phyloP scores from a whole-genome alignment of 2,888 invertebrate genomes.

The Dorcus hopei region DNA sequence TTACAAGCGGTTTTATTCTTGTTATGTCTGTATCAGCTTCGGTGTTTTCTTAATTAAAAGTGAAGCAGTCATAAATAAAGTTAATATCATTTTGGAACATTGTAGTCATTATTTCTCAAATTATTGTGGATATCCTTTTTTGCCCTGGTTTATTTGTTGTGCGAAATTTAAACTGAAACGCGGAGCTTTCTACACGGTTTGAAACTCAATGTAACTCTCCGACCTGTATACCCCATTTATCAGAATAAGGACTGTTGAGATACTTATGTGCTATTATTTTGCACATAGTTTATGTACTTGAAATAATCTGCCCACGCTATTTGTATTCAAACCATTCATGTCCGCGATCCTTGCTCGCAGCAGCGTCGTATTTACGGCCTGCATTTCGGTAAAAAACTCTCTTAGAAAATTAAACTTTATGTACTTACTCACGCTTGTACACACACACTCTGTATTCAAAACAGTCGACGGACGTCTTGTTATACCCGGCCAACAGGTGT shows the following conservation, averaged over 20 bases:
- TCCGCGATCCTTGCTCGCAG: conserved; percentile 18
- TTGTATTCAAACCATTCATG: conserved; percentile 32
- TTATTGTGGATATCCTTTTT: too few species aligned
- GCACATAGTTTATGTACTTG: conserved; percentile 37
- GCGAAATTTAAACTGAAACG: not conserved
- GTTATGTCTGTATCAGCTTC: too few species aligned
- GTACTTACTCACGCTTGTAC: not conserved
- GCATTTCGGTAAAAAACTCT: conserved; percentile 16
- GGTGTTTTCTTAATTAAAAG: too few species aligned
- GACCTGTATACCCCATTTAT: conserved; percentile 25
- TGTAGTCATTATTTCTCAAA: too few species aligned
- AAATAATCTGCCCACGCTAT: conserved; percentile 36
- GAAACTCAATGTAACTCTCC: conserved; percentile 19
- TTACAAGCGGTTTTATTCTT: too few species aligned
- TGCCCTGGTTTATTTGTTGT: too few species aligned
- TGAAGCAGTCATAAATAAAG: too few species aligned
- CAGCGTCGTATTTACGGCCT: conserved; percentile 27
- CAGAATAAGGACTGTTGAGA: conserved; percentile 30
- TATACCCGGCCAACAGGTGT: not conserved
- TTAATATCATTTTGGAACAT: too few species aligned
- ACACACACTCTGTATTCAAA: not conserved
- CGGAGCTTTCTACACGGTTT: conserved; percentile 7
- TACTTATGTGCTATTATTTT: conserved; percentile 40
- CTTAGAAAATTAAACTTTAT: not conserved
- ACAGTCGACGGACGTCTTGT: not conserved